phyloP scores from a whole-genome alignment of 2,113 vertebrate species.

The Mustelus asterias region DNA sequence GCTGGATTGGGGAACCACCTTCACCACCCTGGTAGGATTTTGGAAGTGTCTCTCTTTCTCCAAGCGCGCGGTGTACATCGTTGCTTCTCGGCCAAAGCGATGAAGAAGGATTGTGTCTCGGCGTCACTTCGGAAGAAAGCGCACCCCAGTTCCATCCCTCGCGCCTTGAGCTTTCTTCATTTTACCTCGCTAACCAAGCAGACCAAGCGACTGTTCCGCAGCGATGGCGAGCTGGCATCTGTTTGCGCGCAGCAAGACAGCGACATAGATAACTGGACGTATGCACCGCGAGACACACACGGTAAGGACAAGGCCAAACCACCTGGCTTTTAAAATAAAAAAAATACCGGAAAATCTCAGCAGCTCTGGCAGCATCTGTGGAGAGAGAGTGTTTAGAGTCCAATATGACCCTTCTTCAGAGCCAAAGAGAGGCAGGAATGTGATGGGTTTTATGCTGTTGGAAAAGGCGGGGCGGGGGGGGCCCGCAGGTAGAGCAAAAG shows the following conservation, averaged over 20 bases:
- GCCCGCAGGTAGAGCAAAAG: too few relatives aligned
- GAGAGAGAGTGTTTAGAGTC: too few relatives aligned
- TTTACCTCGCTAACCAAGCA: slow-evolving; percentile 78
- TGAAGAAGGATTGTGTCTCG: slow-evolving; percentile 77
- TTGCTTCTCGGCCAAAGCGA: slow-evolving; percentile 51
- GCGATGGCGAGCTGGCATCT: slow-evolving; percentile 74
- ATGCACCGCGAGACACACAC: slow-evolving; percentile 71
- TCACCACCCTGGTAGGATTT: slow-evolving; percentile 40
- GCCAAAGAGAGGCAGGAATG: too few relatives aligned
- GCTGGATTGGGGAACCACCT: slow-evolving; percentile 36
- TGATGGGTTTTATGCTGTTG: too few relatives aligned
- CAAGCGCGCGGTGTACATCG: not conserved
- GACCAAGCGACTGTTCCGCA: slow-evolving; percentile 81
- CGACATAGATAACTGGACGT: slow-evolving; percentile 68
- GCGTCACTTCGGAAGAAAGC: slow-evolving; percentile 69
- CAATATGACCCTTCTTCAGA: too few relatives aligned
- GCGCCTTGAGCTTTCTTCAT: slow-evolving; percentile 86
- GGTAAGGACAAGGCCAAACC: slow-evolving; percentile 60
- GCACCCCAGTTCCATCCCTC: slow-evolving; percentile 70
- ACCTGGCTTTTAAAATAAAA: not conserved
- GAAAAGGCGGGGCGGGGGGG: too few relatives aligned
- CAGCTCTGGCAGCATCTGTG: too few relatives aligned
- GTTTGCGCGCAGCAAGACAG: slow-evolving; percentile 54
- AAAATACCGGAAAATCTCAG: too few relatives aligned
- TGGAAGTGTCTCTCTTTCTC: slow-evolving; percentile 37